These are phyloP conservation scores for Bambusicola thoracicus DNA, from an alignment of 2,113 vertebrate genomes.

Conservation along the genomic window DNA sequence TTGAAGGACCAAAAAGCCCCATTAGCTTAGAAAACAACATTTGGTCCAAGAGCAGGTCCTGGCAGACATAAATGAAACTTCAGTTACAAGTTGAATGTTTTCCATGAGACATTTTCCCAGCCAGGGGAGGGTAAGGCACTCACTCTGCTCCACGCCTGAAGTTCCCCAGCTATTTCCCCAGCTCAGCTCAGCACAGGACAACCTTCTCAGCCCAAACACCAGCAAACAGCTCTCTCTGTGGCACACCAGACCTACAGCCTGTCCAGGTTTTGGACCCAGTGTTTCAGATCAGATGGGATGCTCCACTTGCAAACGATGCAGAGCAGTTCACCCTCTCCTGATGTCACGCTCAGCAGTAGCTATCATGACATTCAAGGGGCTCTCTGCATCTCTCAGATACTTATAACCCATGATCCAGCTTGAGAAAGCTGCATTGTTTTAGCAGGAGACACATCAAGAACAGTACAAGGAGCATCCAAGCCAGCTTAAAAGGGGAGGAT, in stretches of 20 bases:
- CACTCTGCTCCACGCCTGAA: fast-evolving
- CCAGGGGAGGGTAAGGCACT: not conserved
- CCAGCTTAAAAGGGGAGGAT: not conserved
- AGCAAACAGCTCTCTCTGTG: not conserved
- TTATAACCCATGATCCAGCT: not conserved
- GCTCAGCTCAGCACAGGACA: not conserved
- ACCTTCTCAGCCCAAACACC: not conserved
- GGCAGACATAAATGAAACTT: conserved; percentile 7
- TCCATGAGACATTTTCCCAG: conserved; percentile 17
- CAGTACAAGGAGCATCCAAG: not conserved
- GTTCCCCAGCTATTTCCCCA: not conserved
- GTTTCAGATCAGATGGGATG: not conserved
- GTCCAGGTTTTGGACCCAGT: not conserved
- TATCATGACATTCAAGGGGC: fast-evolving
- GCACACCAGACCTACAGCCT: not conserved
- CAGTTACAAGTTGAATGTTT: conserved; percentile 23
- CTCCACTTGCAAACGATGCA: not conserved
- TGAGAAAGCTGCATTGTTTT: not conserved
- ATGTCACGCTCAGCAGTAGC: not conserved
- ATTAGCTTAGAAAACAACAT: conserved; percentile 30
- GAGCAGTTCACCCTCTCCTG: not conserved
- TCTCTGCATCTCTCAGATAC: not conserved
- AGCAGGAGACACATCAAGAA: not conserved
- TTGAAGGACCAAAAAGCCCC: not conserved
- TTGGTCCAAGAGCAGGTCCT: not conserved